Base-by-base conservation (phyloP, 1,140 invertebrate species). In the Cepaea nemoralis region DNA sequence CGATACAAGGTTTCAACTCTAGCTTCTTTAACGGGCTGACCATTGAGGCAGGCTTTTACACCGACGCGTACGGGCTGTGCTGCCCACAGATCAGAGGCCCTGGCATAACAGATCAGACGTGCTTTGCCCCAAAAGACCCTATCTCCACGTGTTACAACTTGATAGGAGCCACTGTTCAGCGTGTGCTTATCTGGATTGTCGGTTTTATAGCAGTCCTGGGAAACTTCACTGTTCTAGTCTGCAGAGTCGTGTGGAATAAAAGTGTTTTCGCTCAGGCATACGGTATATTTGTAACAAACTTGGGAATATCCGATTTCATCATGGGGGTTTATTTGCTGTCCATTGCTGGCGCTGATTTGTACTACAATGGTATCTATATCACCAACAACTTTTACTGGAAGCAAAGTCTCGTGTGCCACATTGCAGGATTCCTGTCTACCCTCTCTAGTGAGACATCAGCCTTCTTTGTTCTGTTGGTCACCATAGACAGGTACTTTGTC, bases 271-370 rank as follows among this genome's bases (percentile, higher is more conserved):
- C 74, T 2, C 83, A 83, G 48, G 83, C 83, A 22, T 82, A 85
- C 81, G 83, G 82, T 35, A 59, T 86, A 22, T 85, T 89, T 71
- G 84, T 89, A 12, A 81, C 82, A 5, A 90, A 88, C 82, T 73
- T 90, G 24, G 83, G 82, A 14, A 27, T 87, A 5, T 84, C 88
- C 2, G 89, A 90, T 50, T 83, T 89, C 37, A 73, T 89, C 0
- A 90, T 90, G 89, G 89, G 89, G 3, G 48, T 90, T 0, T 90
- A 90, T 73, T 40, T 90, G 42, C 33, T 87, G 10, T 85, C 87
- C 31, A 89, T 90, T 39, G 89, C 85, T 2, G 67, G 82, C 14
- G 77, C 73, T 8, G 83, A 83, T 67, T 40, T 39, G 16, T 37
- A 59, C 12, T 83, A 81, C 39, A 77, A 85, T 42, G 88, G 87